Percentiles rank a stretch among this genome's conserved stretches.
These are phyloP conservation scores for Globia sparganii DNA, from an alignment of 2,888 invertebrate genomes.

Conservation along the genomic window DNA sequence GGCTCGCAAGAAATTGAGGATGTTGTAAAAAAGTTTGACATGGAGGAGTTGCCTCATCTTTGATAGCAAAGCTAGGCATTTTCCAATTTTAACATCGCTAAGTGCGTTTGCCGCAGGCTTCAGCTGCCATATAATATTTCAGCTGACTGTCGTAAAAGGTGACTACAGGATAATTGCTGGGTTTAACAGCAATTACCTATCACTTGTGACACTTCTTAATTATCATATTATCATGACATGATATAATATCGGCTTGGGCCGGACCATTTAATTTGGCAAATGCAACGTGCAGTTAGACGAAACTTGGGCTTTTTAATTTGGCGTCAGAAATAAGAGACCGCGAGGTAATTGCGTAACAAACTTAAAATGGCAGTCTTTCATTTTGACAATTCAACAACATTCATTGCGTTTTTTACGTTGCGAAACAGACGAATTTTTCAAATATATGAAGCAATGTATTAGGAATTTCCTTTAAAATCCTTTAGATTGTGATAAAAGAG, in stretches of 20 bases:
- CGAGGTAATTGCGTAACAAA: background rate
- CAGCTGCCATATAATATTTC: conserved; percentile 26
- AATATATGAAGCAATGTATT: background rate
- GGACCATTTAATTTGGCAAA: background rate
- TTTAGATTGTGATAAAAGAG: background rate
- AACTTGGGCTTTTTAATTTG: background rate
- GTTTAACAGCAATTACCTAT: background rate
- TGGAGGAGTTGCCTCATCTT: background rate
- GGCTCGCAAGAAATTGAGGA: conserved; percentile 29
- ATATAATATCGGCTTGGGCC: background rate
- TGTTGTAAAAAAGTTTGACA: background rate
- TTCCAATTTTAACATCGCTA: background rate
- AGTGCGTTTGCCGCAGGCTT: background rate
- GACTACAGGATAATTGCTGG: conserved; percentile 25
- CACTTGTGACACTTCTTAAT: background rate
- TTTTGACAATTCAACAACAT: background rate
- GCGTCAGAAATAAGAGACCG: background rate
- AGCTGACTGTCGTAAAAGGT: conserved; percentile 14
- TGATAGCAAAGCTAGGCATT: background rate
- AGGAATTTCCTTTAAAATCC: background rate
- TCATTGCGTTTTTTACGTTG: background rate
- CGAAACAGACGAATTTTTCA: background rate
- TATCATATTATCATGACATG: background rate
- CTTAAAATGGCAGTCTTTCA: background rate
- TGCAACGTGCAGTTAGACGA: background rate